phyloP scores from a whole-genome alignment of 1,140 invertebrate genomes.

The Caenorhabditis inopinata region DNA sequence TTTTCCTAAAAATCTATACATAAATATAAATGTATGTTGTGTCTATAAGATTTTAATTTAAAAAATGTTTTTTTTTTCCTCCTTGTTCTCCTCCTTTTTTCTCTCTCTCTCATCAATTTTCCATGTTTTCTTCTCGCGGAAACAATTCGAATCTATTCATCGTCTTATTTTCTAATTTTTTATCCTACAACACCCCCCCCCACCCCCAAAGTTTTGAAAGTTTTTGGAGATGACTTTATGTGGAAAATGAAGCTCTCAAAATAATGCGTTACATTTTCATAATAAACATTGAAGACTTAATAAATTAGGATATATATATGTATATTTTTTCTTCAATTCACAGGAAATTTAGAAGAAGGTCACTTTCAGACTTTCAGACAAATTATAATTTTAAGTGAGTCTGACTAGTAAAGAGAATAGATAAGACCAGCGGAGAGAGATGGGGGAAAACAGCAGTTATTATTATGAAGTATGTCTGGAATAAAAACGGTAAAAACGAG shows the following conservation, averaged over 20 bases:
- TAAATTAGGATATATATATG: too few species aligned
- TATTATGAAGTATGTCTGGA: too few species aligned
- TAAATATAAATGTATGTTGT: conserved; percentile 16
- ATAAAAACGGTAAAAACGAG: too few species aligned
- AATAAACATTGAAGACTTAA: not conserved
- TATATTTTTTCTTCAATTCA: not conserved
- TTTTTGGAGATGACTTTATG: not conserved
- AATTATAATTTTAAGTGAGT: not conserved
- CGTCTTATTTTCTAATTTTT: not conserved
- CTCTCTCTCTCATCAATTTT: not conserved
- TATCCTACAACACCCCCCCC: too few species aligned
- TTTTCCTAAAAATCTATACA: not conserved
- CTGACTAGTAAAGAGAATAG: not conserved
- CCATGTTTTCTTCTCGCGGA: not conserved
- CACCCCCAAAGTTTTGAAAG: too few species aligned
- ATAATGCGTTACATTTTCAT: not conserved
- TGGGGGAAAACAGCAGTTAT: not conserved
- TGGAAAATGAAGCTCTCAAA: conserved; percentile 33
- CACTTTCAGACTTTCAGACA: too few species aligned
- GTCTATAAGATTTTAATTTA: conserved; percentile 27
- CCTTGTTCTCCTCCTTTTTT: not conserved
- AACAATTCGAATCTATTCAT: too few species aligned
- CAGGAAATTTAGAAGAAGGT: not conserved
- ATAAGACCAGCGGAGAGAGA: not conserved
- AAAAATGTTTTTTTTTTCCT: not conserved